A percentile compares a stretch with the other conserved stretches of the same genome.
Conservation (phyloP, 1,140 invertebrate genomes). For the Tyrophagus putrescentiae region DNA sequence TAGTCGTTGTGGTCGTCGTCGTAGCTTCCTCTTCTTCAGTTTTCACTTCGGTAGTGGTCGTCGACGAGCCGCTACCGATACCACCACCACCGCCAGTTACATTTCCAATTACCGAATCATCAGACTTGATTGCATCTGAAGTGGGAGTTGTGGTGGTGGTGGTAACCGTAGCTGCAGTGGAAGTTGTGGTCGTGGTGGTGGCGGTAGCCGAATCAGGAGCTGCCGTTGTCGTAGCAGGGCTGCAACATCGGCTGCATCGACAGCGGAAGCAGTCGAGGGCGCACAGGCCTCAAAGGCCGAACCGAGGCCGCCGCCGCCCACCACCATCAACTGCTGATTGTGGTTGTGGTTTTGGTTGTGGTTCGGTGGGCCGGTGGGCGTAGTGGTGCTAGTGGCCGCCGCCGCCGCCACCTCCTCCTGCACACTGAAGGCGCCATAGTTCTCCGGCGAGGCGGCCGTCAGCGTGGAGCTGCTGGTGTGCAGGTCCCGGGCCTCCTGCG, state of each 20-base stretch:
- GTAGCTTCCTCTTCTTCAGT: too few species aligned
- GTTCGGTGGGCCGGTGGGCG: not conserved
- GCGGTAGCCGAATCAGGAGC: not conserved
- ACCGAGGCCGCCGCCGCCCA: too few species aligned
- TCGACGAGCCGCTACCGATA: too few species aligned
- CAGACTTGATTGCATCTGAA: too few species aligned
- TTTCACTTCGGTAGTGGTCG: too few species aligned
- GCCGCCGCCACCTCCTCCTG: not conserved
- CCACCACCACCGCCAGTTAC: too few species aligned
- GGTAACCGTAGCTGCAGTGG: not conserved
- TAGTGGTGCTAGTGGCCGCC: not conserved
- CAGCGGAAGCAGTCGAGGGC: too few species aligned
- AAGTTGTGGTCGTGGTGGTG: not conserved
- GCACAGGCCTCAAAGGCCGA: too few species aligned
- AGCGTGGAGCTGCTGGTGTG: conserved; percentile 7
- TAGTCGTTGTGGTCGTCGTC: too few species aligned
- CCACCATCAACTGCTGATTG: too few species aligned
- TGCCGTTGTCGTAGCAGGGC: not conserved
- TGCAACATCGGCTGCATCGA: not conserved
- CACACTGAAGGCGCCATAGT: not conserved
- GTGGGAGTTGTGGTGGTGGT: not conserved
- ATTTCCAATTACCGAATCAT: too few species aligned
- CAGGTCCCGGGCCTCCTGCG: not conserved
- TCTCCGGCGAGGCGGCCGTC: not conserved
- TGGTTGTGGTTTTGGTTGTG: too few species aligned